A percentile compares a stretch with the other conserved stretches of the same genome.
Evolutionary conservation across 2,888 invertebrate species (phyloP).

Genomic region (Amblyjoppa proteus): DNA sequence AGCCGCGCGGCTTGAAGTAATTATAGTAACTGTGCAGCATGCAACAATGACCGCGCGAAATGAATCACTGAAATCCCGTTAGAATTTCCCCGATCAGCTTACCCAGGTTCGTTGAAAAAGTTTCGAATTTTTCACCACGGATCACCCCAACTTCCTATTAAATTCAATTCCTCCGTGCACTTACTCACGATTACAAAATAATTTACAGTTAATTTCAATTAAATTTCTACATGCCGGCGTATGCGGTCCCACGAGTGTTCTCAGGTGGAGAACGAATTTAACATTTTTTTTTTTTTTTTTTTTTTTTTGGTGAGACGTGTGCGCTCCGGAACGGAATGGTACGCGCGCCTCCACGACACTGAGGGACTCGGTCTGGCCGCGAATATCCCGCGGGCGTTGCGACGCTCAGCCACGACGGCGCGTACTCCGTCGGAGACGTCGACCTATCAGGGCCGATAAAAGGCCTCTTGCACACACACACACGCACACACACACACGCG

Average conservation of each 20-base stretch:
- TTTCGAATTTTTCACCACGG: not conserved
- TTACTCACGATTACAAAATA: not conserved
- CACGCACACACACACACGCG: slow-evolving; percentile 1
- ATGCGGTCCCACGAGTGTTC: not conserved
- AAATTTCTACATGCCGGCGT: not conserved
- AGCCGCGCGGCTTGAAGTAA: not conserved
- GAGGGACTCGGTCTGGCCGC: slow-evolving; percentile 67
- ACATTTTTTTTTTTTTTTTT: not conserved
- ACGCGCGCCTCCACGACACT: slow-evolving; percentile 79
- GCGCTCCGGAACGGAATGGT: slow-evolving; percentile 72
- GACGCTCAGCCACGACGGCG: slow-evolving; percentile 76
- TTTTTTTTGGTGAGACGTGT: not conserved
- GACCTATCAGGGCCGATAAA: slow-evolving; percentile 73
- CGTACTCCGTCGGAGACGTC: slow-evolving; percentile 77
- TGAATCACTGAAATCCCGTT: not conserved
- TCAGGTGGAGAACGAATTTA: not conserved
- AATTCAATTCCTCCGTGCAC: not conserved
- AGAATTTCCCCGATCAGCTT: not conserved
- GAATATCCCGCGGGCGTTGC: slow-evolving; percentile 70
- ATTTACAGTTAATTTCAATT: not conserved
- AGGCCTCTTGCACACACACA: slow-evolving; percentile 42
- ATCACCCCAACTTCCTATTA: not conserved
- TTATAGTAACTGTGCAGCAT: not conserved
- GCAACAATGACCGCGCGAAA: not conserved
- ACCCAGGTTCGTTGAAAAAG: not conserved